Evolutionary conservation across 2,797 vertebrate species (phyloP), one percentile per base, ranked within the genome.

Genomic region (Eidolon dupreanum): DNA sequence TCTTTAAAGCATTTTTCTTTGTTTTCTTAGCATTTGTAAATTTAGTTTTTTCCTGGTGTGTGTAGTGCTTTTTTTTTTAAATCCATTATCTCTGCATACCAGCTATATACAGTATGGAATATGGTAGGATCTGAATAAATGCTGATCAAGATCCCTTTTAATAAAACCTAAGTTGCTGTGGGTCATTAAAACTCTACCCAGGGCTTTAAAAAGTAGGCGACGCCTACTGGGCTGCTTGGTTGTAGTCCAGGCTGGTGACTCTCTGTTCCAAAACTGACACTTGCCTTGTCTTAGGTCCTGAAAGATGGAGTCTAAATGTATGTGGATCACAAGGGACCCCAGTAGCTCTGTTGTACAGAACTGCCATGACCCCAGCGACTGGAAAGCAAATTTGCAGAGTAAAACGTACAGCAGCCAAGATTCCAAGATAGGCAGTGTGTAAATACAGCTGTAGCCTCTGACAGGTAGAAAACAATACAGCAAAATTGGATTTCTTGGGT

Each of bases 401-500:
- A 53, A 49, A 66, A 38, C 16, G 15, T 53, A 16, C 8, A 68
- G 15, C 49, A 22, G 79, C 92, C 1, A 3, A 57, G 82, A 51
- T 36, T 81, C 75, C 22, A 81, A 70, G 41, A 5, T 1, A 66
- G 79, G 83, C n/a, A 0, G 71, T 7, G 19, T 85, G 65, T 77
- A 84, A 92, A 63, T 90, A 90, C 73, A 88, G 65, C 74, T 20
- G 36, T 84, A 57, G 86, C 92, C 68, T 81, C 96, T 93, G 96
- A 93, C 88, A 93, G 96, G 88, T 89, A 78, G 89, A 95, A 96
- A 71, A 79, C 87, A 81, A 51, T 65, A n/a, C 53, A 33, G 82
- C 96, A 95, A 53, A 95, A 97, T 97, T 97, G 0, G 11, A 83
- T 98, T 98, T 97, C 92, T 95, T 92, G 61, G 8, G 84, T 97